phyloP scores from a whole-genome alignment of 2,113 vertebrate species.

The Calidris pugnax region DNA sequence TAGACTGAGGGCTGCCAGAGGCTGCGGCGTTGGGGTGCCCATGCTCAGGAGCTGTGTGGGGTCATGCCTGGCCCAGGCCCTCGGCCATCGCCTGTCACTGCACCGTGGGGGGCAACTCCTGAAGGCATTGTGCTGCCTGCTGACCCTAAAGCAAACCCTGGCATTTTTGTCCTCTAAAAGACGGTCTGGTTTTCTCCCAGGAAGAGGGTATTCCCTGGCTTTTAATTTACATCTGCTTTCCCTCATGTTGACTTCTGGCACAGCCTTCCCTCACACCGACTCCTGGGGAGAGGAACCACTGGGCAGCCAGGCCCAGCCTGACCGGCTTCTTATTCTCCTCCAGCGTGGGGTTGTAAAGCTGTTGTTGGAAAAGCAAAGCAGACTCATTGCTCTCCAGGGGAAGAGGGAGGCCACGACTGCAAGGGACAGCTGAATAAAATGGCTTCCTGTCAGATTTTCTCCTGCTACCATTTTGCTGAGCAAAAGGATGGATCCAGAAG shows the following conservation, averaged over 20 bases:
- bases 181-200: not conserved
- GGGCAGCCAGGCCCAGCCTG: not conserved
- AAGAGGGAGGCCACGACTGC: not conserved
- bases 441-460: slow-evolving; percentile 9
- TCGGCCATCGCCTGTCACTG: accelerated
- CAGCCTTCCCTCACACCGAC: not conserved
- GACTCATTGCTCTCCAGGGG: not conserved
- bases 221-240: not conserved
- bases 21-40: not conserved
- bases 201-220: not conserved
- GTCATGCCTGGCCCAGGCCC: not conserved
- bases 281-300: not conserved
- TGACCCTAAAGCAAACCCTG: not conserved
- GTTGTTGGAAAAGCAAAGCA: not conserved
- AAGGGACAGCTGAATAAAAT: not conserved
- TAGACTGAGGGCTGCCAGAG: not conserved
- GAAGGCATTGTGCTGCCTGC: not conserved
- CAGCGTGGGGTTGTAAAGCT: not conserved
- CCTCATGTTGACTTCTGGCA: not conserved
- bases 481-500: slow-evolving; percentile 17
- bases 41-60: accelerated
- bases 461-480: slow-evolving; percentile 32
- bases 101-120: accelerated
- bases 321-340: not conserved
- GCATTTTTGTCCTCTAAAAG: not conserved